Conservation (phyloP, 2,797 vertebrate species). For the Kryptolebias ocellatus region DNA sequence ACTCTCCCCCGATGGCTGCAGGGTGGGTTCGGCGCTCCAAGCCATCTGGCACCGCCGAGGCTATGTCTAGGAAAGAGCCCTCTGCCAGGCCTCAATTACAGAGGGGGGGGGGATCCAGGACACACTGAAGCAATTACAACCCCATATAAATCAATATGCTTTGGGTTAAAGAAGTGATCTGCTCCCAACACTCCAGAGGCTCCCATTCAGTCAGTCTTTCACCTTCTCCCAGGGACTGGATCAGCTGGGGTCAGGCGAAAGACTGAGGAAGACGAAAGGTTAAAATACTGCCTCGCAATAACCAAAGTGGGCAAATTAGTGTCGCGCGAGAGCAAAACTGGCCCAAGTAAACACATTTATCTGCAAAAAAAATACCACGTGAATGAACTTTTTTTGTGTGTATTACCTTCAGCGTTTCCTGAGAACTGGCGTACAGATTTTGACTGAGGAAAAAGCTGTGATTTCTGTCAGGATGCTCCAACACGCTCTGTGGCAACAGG, state of each 20-base stretch:
- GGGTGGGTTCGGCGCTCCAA: conserved; percentile 64
- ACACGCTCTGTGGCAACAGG: conserved; percentile 2
- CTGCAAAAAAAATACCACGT: conserved; percentile 5
- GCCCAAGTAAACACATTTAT: conserved; percentile 1
- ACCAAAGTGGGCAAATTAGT: conserved; percentile 31
- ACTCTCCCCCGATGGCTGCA: conserved; percentile 63
- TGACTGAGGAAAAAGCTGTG: conserved; percentile 22
- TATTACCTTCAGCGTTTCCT: background rate
- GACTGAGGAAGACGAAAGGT: conserved; percentile 21
- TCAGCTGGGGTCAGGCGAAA: conserved; percentile 54
- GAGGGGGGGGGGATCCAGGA: conserved; percentile 81
- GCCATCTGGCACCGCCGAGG: conserved; percentile 71
- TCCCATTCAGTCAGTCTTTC: conserved; percentile 66
- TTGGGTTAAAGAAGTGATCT: conserved; percentile 70
- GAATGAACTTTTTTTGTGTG: background rate
- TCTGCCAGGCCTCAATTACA: conserved; percentile 82
- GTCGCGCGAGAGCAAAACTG: conserved; percentile 23
- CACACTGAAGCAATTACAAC: conserved; percentile 85
- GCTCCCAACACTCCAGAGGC: conserved; percentile 70
- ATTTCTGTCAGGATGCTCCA: conserved; percentile 28
- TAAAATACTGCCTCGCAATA: conserved; percentile 30
- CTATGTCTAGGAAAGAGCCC: conserved; percentile 75
- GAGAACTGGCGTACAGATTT: background rate
- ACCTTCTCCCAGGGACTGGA: conserved; percentile 52
- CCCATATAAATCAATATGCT: conserved; percentile 84